Evolutionary conservation across 1,140 invertebrate species (phyloP).

Genomic region (Coelopa frigida): DNA sequence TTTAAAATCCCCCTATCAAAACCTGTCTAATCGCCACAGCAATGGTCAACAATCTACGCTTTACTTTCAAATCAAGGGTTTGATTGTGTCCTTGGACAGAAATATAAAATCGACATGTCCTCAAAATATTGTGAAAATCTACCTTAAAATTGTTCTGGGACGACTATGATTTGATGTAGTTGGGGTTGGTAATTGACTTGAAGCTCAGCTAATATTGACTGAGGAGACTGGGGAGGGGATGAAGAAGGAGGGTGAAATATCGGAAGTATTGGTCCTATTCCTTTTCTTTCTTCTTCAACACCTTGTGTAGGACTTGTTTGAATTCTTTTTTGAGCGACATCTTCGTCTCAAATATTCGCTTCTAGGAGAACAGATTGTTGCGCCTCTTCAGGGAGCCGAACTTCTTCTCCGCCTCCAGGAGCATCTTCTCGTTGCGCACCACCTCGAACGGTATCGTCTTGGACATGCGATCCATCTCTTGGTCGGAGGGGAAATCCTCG

Average conservation of each 20-base stretch:
- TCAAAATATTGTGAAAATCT: too few species aligned
- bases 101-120: too few species aligned
- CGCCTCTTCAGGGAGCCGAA: conserved; percentile 58
- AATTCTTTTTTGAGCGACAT: conserved; percentile 14
- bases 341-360: conserved; percentile 14
- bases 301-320: conserved; percentile 16
- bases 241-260: too few species aligned
- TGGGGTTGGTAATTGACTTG: conserved; percentile 11
- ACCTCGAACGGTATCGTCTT: conserved; percentile 58
- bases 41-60: too few species aligned
- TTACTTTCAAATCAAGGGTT: too few species aligned
- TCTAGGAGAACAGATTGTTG: conserved; percentile 60
- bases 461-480: conserved; percentile 43
- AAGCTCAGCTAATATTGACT: neutral
- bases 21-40: too few species aligned
- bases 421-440: conserved; percentile 48
- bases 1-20: too few species aligned
- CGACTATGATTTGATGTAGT: too few species aligned
- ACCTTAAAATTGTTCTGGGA: too few species aligned
- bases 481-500: conserved; percentile 67
- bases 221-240: too few species aligned
- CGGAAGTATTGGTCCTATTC: too few species aligned
- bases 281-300: conserved; percentile 13
- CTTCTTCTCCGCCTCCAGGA: conserved; percentile 53
- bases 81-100: too few species aligned